A percentile compares a stretch with the other conserved stretches of the same genome.
Conservation (phyloP, 2,113 vertebrate species). For the Balaenoptera acutorostrata region DNA sequence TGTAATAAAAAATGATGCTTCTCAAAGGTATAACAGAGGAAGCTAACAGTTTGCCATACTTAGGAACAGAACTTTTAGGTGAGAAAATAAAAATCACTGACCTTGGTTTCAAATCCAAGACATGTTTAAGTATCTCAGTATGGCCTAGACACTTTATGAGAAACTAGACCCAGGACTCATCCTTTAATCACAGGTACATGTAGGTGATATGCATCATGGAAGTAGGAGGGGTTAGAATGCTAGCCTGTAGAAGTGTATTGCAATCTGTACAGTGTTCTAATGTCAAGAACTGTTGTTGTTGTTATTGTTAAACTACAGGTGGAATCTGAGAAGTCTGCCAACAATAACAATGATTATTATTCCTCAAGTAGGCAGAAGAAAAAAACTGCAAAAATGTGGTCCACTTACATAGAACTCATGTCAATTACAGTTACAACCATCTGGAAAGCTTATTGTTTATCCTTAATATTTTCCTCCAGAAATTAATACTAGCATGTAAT, state of each 20-base stretch:
- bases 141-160: not conserved
- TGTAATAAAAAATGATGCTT: not conserved
- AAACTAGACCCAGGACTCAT: not conserved
- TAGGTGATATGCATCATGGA: not conserved
- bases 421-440: slow-evolving; percentile 15
- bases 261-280: not conserved
- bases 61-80: not conserved
- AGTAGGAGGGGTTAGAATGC: not conserved
- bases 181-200: not conserved
- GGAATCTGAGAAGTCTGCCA: slow-evolving; percentile 45
- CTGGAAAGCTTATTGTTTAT: slow-evolving; percentile 33
- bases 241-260: not conserved
- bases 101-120: not conserved
- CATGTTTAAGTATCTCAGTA: slow-evolving; percentile 17
- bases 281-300: not conserved
- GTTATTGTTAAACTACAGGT: slow-evolving; percentile 38
- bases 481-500: slow-evolving; percentile 36
- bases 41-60: not conserved
- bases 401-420: slow-evolving; percentile 10
- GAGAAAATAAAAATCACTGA: slow-evolving; percentile 43
- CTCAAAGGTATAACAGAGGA: not conserved
- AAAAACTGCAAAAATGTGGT: slow-evolving; percentile 12
- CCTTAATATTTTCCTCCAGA: slow-evolving; percentile 33
- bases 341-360: slow-evolving; percentile 30
- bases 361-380: slow-evolving; percentile 17